Evolutionary conservation across 2,113 vertebrate genomes (phyloP), one percentile per base, ranked within the genome.

Genomic region (Rynchops niger): DNA sequence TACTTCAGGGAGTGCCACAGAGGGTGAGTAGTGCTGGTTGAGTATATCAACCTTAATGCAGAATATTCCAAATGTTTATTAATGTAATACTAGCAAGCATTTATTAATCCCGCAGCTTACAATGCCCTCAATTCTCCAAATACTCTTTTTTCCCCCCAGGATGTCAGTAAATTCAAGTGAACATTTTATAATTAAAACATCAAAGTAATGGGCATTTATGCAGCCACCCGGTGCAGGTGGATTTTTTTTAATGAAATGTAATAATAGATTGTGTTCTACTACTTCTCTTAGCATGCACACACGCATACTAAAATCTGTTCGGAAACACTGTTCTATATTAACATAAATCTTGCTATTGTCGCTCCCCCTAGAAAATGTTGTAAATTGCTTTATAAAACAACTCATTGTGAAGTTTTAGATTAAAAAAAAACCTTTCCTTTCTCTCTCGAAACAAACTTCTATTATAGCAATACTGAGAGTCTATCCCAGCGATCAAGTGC

Each of bases 141-240:
- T 15, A 74, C 5, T 7, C 5, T 9, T 8, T 11, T 3, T 2
- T 0, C 19, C 0, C 15, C 25, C 9, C 11, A 16, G 3, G 18
- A 80, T 27, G 10, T 62, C 83, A 71, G 38, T 36, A 81, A 78
- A 62, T 63, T 78, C 45, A 27, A 66, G 5, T 10, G 12, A 71
- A 63, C 11, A 23, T 72, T 86, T 72, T 69, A n/a, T 40, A 92
- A 79, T 63, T 71, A 73, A 76, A 79, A 83, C 40, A 78, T 50
- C 50, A 43, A 63, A 67, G 50, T 50, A 45, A 67, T 9, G 20
- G 29, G 22, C 1, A 1, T 55, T 90, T 34, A 67, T 43, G 42
- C 22, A 84, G 53, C 7, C 20, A 67, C 4, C 6, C 12, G 5
- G 56, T 11, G 27, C 45, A 50, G 22, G 14, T 80, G 26, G 5